phyloP scores from a whole-genome alignment of 2,888 invertebrate genomes.

The Orthonychiurus folsomi region DNA sequence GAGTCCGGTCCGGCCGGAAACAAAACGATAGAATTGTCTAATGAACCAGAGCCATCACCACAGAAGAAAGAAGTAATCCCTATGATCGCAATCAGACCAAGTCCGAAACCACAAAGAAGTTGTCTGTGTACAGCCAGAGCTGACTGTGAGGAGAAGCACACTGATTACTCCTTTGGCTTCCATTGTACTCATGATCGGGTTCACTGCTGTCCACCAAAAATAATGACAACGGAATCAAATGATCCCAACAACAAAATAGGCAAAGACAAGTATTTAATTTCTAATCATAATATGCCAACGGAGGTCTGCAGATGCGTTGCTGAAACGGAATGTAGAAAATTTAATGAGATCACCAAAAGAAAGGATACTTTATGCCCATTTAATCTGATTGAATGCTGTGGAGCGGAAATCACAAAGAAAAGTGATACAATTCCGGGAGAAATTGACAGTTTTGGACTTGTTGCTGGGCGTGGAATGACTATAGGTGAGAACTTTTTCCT shows the following conservation, averaged over 20 bases:
- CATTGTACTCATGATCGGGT: constrained; percentile 34
- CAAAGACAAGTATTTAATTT: background rate
- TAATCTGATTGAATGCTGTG: constrained; percentile 33
- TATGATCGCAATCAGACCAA: background rate
- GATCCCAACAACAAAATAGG: background rate
- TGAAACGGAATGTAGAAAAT: background rate
- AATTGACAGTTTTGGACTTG: background rate
- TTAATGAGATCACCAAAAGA: background rate
- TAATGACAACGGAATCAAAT: background rate
- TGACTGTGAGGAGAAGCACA: constrained; percentile 31
- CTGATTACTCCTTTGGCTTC: constrained; percentile 36
- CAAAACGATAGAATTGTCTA: no score
- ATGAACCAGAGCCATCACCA: no score
- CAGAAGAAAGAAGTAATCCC: background rate
- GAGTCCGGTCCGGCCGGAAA: no score
- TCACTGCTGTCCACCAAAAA: constrained; percentile 31
- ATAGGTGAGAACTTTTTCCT: no score
- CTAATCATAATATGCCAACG: background rate
- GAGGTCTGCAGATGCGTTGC: background rate
- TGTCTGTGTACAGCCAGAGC: constrained; percentile 29
- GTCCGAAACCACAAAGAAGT: constrained; percentile 5
- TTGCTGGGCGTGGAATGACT: constrained; percentile 5
- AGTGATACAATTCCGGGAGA: background rate
- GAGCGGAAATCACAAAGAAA: constrained; percentile 11
- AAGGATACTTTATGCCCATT: constrained; percentile 27